Evolutionary conservation across 1,140 invertebrate genomes (phyloP).

Genomic region (Steinernema khuongi): DNA sequence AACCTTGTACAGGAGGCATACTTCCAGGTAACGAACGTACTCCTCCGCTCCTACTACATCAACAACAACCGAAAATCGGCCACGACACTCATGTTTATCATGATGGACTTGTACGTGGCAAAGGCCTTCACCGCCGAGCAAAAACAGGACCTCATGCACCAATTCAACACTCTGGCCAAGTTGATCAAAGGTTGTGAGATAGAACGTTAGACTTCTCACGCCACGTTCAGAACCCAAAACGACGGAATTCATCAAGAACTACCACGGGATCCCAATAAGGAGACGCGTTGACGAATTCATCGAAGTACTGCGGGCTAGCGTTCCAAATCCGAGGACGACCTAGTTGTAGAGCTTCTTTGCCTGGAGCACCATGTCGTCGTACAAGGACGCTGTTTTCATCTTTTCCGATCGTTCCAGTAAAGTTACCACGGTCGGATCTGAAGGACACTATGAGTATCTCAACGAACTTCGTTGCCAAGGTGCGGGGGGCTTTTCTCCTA

Average conservation of each 20-base stretch:
- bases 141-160: neutral
- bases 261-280: neutral
- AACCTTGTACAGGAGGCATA: too few species aligned
- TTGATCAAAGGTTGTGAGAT: neutral
- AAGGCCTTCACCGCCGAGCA: neutral
- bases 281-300: neutral
- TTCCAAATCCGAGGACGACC: neutral
- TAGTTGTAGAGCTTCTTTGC: too few species aligned
- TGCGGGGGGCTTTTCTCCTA: too few species aligned
- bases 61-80: slow-evolving; percentile 3
- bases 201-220: neutral
- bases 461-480: too few species aligned
- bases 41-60: slow-evolving; percentile 4
- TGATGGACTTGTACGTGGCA: neutral
- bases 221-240: neutral
- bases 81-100: neutral
- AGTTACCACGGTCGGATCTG: neutral
- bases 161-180: neutral
- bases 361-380: slow-evolving; percentile 8
- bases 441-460: too few species aligned
- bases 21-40: neutral
- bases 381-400: neutral
- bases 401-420: neutral
- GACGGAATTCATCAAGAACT: neutral
- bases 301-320: neutral